Conservation (phyloP, 1,140 invertebrate species). For the Ganaspis sp. region DNA sequence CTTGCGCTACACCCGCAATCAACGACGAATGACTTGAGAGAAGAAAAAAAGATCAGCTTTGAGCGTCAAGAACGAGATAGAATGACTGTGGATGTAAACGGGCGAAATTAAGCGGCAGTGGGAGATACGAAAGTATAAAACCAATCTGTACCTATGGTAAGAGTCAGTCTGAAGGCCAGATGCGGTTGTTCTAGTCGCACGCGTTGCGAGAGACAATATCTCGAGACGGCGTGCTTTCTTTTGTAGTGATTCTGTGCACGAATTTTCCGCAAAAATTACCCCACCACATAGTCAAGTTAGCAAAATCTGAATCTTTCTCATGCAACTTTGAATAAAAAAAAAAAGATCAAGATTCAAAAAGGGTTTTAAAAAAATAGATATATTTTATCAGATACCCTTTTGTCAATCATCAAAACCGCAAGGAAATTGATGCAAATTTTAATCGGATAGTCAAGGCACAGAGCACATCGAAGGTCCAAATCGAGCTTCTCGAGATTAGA, state of each 20-base stretch:
- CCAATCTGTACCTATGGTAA: conserved; percentile 65
- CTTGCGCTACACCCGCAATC: conserved; percentile 59
- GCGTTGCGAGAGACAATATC: conserved; percentile 72
- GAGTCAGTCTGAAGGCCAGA: conserved; percentile 74
- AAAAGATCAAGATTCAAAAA: too few species aligned
- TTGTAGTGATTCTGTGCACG: conserved; percentile 70
- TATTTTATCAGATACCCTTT: too few species aligned
- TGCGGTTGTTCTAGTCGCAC: conserved; percentile 74
- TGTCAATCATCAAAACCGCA: too few species aligned
- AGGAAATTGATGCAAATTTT: too few species aligned
- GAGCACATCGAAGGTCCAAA: conserved; percentile 53
- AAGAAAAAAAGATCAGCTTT: conserved; percentile 60
- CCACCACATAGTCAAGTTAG: not conserved
- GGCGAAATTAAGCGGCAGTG: conserved; percentile 62
- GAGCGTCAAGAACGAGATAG: conserved; percentile 49
- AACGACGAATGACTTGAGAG: conserved; percentile 54
- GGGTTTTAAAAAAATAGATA: too few species aligned
- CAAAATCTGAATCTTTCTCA: not conserved
- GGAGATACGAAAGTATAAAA: conserved; percentile 76
- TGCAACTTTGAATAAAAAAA: too few species aligned
- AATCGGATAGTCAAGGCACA: conserved; percentile 63
- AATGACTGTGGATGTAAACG: conserved; percentile 38
- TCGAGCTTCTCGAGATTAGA: conserved; percentile 22
- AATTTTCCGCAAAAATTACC: conserved; percentile 56
- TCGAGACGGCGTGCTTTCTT: conserved; percentile 66